Evolutionary conservation across 2,888 invertebrate genomes (phyloP).

Genomic region (Tryphoninae sp.): DNA sequence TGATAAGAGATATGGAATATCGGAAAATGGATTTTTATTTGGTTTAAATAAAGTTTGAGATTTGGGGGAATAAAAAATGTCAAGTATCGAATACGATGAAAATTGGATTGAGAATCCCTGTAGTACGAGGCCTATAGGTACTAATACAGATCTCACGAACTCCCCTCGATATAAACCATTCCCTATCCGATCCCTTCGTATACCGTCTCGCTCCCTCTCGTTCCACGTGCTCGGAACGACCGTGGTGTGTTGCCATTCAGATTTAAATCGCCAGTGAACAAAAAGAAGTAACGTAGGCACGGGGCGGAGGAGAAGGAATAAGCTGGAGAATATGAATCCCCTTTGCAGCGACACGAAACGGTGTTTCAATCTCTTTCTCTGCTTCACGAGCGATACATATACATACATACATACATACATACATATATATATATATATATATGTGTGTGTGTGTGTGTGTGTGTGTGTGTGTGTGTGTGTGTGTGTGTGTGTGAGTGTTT

Average conservation of each 20-base stretch:
- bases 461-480: not conserved
- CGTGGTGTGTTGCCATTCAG: slow-evolving; percentile 78
- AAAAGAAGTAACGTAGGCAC: slow-evolving; percentile 64
- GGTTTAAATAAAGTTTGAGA: too few species aligned
- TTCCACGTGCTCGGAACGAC: slow-evolving; percentile 70
- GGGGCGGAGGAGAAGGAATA: slow-evolving; percentile 52
- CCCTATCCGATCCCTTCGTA: slow-evolving; percentile 69
- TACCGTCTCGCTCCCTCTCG: slow-evolving; percentile 51
- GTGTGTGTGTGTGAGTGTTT: not conserved
- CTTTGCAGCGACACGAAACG: slow-evolving; percentile 76
- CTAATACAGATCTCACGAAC: slow-evolving; percentile 81
- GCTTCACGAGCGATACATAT: slow-evolving; percentile 63
- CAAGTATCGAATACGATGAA: slow-evolving; percentile 4
- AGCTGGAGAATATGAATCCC: slow-evolving; percentile 67
- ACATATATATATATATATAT: not conserved
- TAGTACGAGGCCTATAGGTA: slow-evolving; percentile 71
- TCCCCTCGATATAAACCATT: slow-evolving; percentile 79
- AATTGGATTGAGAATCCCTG: slow-evolving; percentile 71
- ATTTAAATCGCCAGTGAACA: slow-evolving; percentile 79
- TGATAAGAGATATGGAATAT: too few species aligned
- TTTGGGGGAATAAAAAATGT: too few species aligned
- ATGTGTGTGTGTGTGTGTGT: slow-evolving; percentile 1
- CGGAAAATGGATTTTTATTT: too few species aligned
- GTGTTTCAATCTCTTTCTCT: slow-evolving; percentile 76
- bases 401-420: slow-evolving; percentile 16